Base-by-base conservation (phyloP, 2,797 vertebrate genomes). In the Onychomys torridus region DNA sequence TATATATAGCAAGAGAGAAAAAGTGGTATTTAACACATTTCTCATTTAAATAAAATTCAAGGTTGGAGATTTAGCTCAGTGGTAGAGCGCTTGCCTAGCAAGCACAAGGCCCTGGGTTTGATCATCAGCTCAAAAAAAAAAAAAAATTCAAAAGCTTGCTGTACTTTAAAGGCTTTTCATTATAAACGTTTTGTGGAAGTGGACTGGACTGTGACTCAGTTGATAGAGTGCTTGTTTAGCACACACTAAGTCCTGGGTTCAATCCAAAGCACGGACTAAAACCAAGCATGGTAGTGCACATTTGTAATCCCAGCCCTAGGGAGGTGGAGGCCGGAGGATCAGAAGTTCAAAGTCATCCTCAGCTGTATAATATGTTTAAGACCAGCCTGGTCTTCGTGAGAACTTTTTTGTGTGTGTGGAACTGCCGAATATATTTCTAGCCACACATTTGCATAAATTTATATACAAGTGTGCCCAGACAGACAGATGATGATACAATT, bases 91-190 rank as follows among this genome's bases (percentile, higher is more conserved):
- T n/a, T n/a, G n/a, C n/a, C n/a, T n/a, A n/a, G n/a, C n/a, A n/a
- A n/a, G n/a, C n/a, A n/a, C n/a, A n/a, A n/a, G n/a, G n/a, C n/a
- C n/a, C n/a, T n/a, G n/a, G n/a, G n/a, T n/a, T n/a, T n/a, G n/a
- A n/a, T n/a, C n/a, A n/a, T n/a, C n/a, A n/a, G n/a, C n/a, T n/a
- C n/a, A n/a, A n/a, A n/a, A n/a, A n/a, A n/a, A n/a, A 49, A 49
- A 49, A 10, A 92, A 94, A 96, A 92, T 84, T 76, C 84, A 92
- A 88, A 93, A 96, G 8, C 1, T 63, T 67, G 88, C 12, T 37
- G 16, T 6, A 79, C 46, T 93, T 79, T 43, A 94, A 91, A 87
- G 8, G 6, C 52, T 91, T 55, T 88, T 63, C 46, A 91, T 61
- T 93, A 29, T 91, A 91, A 93, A 84, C 32, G 46, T 73, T 34